Base-by-base conservation (phyloP, 1,140 invertebrate species). In the Drosophila kanapiae region DNA sequence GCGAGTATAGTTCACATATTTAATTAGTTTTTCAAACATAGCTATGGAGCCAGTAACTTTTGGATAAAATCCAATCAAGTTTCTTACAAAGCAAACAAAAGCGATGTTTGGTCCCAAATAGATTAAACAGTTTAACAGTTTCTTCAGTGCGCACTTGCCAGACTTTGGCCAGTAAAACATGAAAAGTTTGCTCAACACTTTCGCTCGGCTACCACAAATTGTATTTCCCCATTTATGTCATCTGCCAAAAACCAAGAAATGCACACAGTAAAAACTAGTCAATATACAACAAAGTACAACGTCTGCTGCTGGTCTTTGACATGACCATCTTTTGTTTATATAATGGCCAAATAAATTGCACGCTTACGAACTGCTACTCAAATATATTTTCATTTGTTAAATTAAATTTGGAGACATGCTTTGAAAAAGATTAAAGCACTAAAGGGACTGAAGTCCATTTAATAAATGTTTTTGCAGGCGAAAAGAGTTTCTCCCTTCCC, bases 381-480 rank as follows among this genome's bases (percentile, higher is more conserved):
- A 4, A 14, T 14, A n/a, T 10, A 45, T 64, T 58, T 45, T 45
- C 47, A 31, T 37, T 56, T 38, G 51, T 67, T 35, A 58, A 37
- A 80, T 29, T 45, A 58, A 48, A 60, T 51, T 31, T 59, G 35
- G 35, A 43, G 65, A 49, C 16, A 62, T 23, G 31, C 47, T 67
- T 67, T 56, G 43, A 18, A 54, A 31, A 6, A 58, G 60, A 75
- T 77, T 71, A 81, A 74, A 68, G 47, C 47, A 31, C 47, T 31
- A 40, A 43, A 43, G 40, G 5, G 11, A 8, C 6, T n/a, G n/a
- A 61, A 70, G 47, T 80, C 62, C 77, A 70, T 85, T 84, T 77
- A 78, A 79, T 51, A 70, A 67, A 83, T 67, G 61, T 58, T 47
- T 75, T 68, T 76, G 76, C 61, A 77, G 63, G 29, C 31, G 14